A percentile compares a stretch with the other conserved stretches of the same genome.
Evolutionary conservation across 2,888 invertebrate genomes (phyloP).

Genomic region (Mesorhabditis belari): DNA sequence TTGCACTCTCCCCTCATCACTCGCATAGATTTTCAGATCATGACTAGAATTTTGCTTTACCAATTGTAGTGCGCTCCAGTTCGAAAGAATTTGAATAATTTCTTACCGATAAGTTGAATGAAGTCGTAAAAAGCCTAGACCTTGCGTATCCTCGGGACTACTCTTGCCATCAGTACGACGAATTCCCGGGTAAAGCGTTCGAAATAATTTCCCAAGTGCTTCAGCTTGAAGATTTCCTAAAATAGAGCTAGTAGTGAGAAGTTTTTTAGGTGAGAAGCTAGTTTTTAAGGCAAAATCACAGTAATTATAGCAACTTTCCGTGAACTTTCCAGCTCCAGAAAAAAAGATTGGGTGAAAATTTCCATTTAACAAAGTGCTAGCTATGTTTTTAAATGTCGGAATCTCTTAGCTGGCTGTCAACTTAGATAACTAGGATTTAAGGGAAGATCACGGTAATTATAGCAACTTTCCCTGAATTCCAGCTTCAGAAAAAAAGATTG

Average conservation of each 20-base stretch:
- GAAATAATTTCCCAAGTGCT: conserved; percentile 77
- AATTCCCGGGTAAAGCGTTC: conserved; percentile 86
- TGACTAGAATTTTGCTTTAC: conserved; percentile 3
- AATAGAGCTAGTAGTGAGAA: too few relatives aligned
- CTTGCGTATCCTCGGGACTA: conserved; percentile 57
- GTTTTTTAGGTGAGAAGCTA: too few relatives aligned
- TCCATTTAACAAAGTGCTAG: too few relatives aligned
- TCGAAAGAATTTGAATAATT: conserved; percentile 81
- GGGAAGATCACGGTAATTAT: conserved; percentile 3
- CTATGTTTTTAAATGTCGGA: too few relatives aligned
- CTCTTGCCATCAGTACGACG: conserved; percentile 47
- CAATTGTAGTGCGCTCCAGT: too few relatives aligned
- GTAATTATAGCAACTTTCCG: conserved; percentile 1
- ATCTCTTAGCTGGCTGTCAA: too few relatives aligned
- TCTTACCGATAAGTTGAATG: conserved; percentile 83
- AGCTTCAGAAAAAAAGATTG: too few relatives aligned
- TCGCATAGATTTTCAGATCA: conserved; percentile 75
- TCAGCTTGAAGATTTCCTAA: conserved; percentile 46
- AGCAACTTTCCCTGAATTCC: too few relatives aligned
- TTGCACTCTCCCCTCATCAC: conserved; percentile 97
- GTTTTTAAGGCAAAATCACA: conserved; percentile 6
- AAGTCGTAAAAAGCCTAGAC: conserved; percentile 82
- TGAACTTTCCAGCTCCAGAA: too few relatives aligned
- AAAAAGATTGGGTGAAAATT: too few relatives aligned
- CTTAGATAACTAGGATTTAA: conserved; percentile 4